Percentiles rank a stretch among this genome's conserved stretches.
Evolutionary conservation across 2,113 vertebrate genomes (phyloP).

Genomic region (Lepidothrix coronata): DNA sequence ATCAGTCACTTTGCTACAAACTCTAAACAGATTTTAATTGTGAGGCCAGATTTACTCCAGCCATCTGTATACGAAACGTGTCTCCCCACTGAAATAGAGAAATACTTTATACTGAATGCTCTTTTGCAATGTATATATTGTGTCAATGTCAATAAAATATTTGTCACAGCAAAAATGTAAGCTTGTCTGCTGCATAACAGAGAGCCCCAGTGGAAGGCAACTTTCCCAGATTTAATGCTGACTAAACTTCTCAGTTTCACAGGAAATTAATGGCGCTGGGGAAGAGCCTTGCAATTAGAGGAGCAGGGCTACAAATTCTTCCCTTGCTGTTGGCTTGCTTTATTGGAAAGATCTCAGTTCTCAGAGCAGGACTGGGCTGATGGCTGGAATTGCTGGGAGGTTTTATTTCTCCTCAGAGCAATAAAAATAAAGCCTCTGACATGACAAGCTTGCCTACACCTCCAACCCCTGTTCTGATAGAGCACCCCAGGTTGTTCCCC

Average conservation of each 20-base stretch:
- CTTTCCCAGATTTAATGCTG: conserved; percentile 59
- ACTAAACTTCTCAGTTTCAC: conserved; percentile 61
- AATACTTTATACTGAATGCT: conserved; percentile 62
- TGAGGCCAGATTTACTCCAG: conserved; percentile 69
- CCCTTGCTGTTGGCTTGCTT: conserved; percentile 40
- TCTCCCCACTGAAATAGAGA: conserved; percentile 37
- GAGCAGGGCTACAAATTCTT: conserved; percentile 46
- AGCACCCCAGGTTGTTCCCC: not conserved
- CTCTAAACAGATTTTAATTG: conserved; percentile 74
- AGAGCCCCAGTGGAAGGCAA: conserved; percentile 51
- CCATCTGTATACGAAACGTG: conserved; percentile 54
- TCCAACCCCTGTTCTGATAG: not conserved
- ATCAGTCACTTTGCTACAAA: conserved; percentile 64
- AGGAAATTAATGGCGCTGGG: conserved; percentile 41
- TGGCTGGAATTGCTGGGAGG: not conserved
- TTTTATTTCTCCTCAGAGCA: conserved; percentile 37
- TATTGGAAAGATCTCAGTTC: conserved; percentile 43
- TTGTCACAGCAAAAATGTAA: conserved; percentile 59
- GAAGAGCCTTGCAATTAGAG: conserved; percentile 55
- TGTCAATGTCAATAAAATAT: conserved; percentile 67
- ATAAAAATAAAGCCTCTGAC: conserved; percentile 5
- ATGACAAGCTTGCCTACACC: not conserved
- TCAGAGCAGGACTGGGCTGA: not conserved
- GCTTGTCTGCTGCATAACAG: conserved; percentile 51
- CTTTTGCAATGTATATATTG: conserved; percentile 58